Percentiles rank a stretch among this genome's conserved stretches.
Conservation (phyloP, 2,888 invertebrate genomes). For the Thereva nobilitata region DNA sequence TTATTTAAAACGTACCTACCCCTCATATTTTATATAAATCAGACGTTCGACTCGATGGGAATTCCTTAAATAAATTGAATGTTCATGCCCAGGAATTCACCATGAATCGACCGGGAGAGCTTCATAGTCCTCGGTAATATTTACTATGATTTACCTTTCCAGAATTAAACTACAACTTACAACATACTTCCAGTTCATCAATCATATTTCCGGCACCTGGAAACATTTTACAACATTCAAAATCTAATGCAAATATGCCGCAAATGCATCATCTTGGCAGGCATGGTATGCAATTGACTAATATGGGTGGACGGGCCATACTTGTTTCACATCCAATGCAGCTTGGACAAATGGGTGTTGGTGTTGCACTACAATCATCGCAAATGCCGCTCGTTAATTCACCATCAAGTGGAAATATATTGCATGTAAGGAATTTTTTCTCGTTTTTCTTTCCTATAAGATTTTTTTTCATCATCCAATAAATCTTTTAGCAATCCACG, state of each 20-base stretch:
- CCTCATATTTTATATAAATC: conserved; percentile 13
- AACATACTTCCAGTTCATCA: conserved; percentile 59
- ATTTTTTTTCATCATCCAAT: conserved; percentile 1
- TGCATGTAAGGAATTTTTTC: conserved; percentile 59
- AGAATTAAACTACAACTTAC: conserved; percentile 59
- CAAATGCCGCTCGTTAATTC: conserved; percentile 61
- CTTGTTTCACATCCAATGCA: conserved; percentile 56
- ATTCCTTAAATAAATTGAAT: conserved; percentile 70
- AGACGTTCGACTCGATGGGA: conserved; percentile 68
- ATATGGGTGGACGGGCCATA: conserved; percentile 52
- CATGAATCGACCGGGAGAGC: conserved; percentile 62
- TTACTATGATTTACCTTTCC: conserved; percentile 45
- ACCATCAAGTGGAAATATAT: conserved; percentile 73
- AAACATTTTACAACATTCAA: conserved; percentile 58
- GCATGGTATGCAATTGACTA: conserved; percentile 38
- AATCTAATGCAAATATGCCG: conserved; percentile 63
- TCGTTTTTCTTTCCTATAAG: conserved; percentile 5
- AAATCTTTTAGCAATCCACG: conserved; percentile 41
- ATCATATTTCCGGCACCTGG: conserved; percentile 51
- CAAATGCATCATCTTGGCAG: conserved; percentile 55
- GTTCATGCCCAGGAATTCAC: conserved; percentile 90
- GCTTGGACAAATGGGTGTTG: conserved; percentile 49
- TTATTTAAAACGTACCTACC: conserved; percentile 1
- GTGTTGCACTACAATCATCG: conserved; percentile 48
- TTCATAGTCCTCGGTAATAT: conserved; percentile 51